Evolutionary conservation across 1,140 invertebrate species (phyloP).

Genomic region (Caenorhabditis briggsae): DNA sequence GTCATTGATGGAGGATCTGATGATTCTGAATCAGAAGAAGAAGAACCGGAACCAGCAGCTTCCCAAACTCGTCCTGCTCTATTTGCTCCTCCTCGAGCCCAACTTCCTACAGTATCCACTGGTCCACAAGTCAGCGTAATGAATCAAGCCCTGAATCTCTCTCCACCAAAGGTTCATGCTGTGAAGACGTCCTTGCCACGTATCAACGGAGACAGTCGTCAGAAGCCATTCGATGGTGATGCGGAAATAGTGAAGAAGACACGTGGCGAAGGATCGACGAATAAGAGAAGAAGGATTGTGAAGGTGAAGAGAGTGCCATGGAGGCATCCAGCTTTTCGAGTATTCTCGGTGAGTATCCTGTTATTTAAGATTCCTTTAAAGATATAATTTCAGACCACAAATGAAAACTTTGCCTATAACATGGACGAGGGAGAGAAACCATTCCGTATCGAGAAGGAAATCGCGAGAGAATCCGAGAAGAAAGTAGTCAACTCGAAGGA

Average conservation of each 20-base stretch:
- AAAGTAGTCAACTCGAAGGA: constrained; percentile 1
- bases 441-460: constrained; percentile 32
- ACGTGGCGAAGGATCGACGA: background rate
- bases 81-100: constrained; percentile 2
- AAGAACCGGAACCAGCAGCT: background rate
- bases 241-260: constrained; percentile 20
- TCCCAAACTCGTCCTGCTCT: background rate
- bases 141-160: background rate
- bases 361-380: background rate
- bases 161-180: background rate
- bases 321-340: background rate
- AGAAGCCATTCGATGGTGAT: background rate
- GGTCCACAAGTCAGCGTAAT: background rate
- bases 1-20: background rate
- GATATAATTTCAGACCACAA: background rate
- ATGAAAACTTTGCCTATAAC: background rate
- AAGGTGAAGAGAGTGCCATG: constrained; percentile 28
- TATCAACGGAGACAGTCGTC: background rate
- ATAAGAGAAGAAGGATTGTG: background rate
- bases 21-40: background rate
- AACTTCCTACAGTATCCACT: constrained; percentile 15
- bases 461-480: constrained; percentile 29
- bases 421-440: constrained; percentile 21
- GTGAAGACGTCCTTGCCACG: background rate
- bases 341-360: constrained; percentile 2